Conservation (phyloP, 2,888 invertebrate species). For the Morpho helenor region DNA sequence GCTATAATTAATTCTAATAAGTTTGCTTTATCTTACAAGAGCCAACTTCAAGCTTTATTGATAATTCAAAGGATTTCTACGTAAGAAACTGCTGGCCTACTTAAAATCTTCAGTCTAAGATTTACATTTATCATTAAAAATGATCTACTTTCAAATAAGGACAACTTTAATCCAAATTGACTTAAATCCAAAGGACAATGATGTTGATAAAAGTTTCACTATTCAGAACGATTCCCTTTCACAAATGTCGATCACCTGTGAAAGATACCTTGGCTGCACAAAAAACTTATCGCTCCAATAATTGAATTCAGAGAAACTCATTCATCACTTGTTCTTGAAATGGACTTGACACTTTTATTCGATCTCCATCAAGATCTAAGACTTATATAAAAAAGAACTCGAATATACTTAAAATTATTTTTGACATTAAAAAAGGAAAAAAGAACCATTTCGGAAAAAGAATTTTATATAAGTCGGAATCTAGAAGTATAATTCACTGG, state of each 20-base stretch:
- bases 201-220: constrained; percentile 19
- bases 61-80: too few species aligned
- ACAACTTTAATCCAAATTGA: neutral
- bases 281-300: constrained; percentile 28
- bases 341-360: constrained; percentile 21
- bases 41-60: too few species aligned
- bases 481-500: too few species aligned
- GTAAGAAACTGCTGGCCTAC: too few species aligned
- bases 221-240: constrained; percentile 2
- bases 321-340: constrained; percentile 25
- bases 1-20: too few species aligned
- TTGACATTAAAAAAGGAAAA: too few species aligned
- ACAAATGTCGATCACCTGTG: constrained; percentile 16
- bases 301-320: constrained; percentile 28
- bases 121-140: too few species aligned
- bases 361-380: constrained; percentile 12
- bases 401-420: neutral
- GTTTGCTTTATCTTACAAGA: too few species aligned
- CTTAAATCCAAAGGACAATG: neutral
- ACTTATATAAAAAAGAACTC: constrained; percentile 5
- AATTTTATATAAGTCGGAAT: too few species aligned
- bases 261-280: constrained; percentile 26
- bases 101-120: too few species aligned
- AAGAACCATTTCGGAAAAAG: too few species aligned
- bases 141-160: too few species aligned